Percentiles rank a stretch among this genome's conserved stretches.
Evolutionary conservation across 2,797 vertebrate genomes (phyloP).

Genomic region (Cuniculus paca): DNA sequence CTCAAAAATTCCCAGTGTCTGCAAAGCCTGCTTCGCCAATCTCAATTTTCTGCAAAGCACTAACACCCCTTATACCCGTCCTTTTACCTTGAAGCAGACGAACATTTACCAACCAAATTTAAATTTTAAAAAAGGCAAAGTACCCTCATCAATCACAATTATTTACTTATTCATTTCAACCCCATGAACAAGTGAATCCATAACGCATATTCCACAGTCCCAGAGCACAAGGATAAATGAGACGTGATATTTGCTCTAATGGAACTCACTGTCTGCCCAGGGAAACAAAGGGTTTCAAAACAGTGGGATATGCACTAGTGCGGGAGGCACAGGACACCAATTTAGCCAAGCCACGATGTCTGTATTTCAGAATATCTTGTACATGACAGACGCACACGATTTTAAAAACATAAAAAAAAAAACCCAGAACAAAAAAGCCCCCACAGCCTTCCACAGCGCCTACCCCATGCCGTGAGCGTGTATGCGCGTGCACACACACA

Average conservation of each 20-base stretch:
- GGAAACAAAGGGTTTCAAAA: background rate
- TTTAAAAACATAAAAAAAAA: background rate
- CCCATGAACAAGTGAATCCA: background rate
- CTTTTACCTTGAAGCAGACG: background rate
- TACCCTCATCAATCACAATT: background rate
- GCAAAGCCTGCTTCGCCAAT: background rate
- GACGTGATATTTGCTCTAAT: background rate
- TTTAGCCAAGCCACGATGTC: background rate
- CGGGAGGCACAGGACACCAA: background rate
- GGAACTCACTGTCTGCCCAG: background rate
- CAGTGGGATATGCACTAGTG: background rate
- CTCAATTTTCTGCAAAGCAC: background rate
- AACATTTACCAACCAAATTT: background rate
- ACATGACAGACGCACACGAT: background rate
- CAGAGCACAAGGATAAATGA: conserved; percentile 34
- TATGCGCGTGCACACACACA: too few relatives aligned
- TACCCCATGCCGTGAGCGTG: rapidly evolving
- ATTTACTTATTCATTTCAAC: conserved; percentile 20
- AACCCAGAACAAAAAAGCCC: background rate
- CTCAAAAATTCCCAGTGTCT: conserved; percentile 16
- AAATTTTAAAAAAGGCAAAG: background rate
- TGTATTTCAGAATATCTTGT: background rate
- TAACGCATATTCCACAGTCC: background rate
- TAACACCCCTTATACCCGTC: background rate
- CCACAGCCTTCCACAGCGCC: background rate